Conservation (phyloP, 2,797 vertebrate genomes). For the Vespertilio murinus region DNA sequence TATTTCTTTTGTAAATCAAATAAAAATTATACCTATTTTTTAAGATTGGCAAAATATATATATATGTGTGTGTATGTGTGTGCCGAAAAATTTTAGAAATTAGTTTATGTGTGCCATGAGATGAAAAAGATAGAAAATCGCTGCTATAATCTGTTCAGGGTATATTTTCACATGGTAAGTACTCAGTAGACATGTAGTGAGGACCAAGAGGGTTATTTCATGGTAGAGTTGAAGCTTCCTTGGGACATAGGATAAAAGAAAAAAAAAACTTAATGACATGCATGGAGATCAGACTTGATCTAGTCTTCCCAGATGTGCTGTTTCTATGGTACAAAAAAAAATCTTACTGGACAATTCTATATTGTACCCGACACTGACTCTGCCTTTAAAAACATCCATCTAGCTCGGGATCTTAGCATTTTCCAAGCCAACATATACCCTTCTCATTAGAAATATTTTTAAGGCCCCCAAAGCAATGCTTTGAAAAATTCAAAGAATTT, state of each 20-base stretch:
- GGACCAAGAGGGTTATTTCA: neutral
- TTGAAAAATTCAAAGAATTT: neutral
- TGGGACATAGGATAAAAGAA: neutral
- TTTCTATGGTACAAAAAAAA: neutral
- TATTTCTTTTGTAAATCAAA: neutral
- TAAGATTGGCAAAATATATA: neutral
- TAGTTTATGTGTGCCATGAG: neutral
- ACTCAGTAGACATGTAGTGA: neutral
- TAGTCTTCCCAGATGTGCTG: neutral
- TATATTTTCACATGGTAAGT: neutral
- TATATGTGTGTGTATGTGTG: neutral
- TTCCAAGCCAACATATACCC: neutral
- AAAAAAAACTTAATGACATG: too few species aligned
- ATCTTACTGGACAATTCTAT: neutral
- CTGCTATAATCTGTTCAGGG: neutral
- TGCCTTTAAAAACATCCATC: neutral
- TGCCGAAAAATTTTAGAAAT: neutral
- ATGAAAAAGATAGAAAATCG: neutral
- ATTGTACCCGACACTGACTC: neutral
- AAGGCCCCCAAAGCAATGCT: neutral
- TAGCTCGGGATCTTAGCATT: neutral
- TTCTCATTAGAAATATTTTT: neutral
- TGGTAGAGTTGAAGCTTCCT: neutral
- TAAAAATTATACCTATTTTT: neutral
- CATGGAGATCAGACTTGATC: neutral